Base-by-base conservation (phyloP, 2,113 vertebrate species). In the Perca fluviatilis region DNA sequence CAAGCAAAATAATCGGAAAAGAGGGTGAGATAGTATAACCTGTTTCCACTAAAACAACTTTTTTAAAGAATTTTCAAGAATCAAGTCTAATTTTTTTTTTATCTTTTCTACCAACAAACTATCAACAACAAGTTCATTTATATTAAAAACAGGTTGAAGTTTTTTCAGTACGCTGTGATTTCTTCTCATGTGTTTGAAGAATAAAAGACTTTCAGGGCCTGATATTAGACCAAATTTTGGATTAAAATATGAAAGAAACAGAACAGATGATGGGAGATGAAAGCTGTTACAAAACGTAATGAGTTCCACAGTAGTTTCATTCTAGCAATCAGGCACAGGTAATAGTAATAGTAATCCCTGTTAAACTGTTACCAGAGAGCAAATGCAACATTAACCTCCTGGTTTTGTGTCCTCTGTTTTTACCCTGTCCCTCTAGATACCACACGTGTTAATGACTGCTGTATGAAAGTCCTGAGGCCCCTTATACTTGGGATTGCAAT, bases 221-320 rank as follows among this genome's bases (percentile, higher is more conserved):
- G n/a, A 49, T 27, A 12, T 18, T 18, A 27, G 16, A 33, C 6
- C 49, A 53, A 15, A 51, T 1, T 33, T 51, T 30, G 5, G 27
- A 68, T 68, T 69, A 36, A 53, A 33, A 50, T 11, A 27, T 19
- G 9, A 30, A 16, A 6, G 4, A 46, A 23, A 46, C 21, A 43
- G 3, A 71, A n/a, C 77, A 58, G 63, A 74, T 58, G 64, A 66
- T 1, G 50, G 58, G 36, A 50, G 27, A 74, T 58, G n/a, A 58
- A 40, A 30, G 63, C 25, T 43, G 51, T 85, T 80, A 76, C 4
- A 12, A 60, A 65, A 85, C 46, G 25, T 40, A 21, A 76, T 54
- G 12, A 71, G 10, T 46, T 72, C 47, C 11, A 58, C 18, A 23
- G 46, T 21, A 36, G 63, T 60, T 73, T 71, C 23, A 47, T 54